A percentile compares a stretch with the other conserved stretches of the same genome.
Conservation (phyloP, 1,140 invertebrate genomes). For the Cyclina sinensis region DNA sequence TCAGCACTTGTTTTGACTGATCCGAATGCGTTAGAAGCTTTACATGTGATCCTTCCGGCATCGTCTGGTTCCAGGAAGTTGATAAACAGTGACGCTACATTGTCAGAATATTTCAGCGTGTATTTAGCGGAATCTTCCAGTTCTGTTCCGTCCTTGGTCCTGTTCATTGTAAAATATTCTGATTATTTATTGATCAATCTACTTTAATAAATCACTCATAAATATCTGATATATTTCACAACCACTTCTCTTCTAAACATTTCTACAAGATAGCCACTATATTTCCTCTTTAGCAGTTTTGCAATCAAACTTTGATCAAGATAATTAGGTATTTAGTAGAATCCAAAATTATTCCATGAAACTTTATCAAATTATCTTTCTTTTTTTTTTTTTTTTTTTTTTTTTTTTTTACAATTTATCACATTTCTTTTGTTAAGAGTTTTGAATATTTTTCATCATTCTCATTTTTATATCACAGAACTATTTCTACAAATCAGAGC, state of each 20-base stretch:
- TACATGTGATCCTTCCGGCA: slow-evolving; percentile 97
- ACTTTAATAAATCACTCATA: neutral
- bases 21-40: slow-evolving; percentile 95
- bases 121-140: slow-evolving; percentile 76
- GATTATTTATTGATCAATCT: neutral
- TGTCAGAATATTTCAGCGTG: slow-evolving; percentile 80
- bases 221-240: neutral
- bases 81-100: slow-evolving; percentile 91
- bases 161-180: slow-evolving; percentile 56
- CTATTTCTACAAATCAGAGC: no score
- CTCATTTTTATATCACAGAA: no score
- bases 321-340: no score
- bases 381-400: no score
- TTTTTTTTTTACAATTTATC: no score
- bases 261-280: no score
- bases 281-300: no score
- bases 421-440: no score
- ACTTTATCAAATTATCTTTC: no score
- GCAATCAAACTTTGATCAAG: no score
- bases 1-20: slow-evolving; percentile 96
- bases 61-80: slow-evolving; percentile 95
- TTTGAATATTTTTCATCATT: no score
- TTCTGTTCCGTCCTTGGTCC: slow-evolving; percentile 83
- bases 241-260: neutral
- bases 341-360: no score